Percentiles rank a stretch among this genome's conserved stretches.
These are phyloP conservation scores for Redunca redunca DNA, from an alignment of 2,113 vertebrate species.

Conservation along the genomic window DNA sequence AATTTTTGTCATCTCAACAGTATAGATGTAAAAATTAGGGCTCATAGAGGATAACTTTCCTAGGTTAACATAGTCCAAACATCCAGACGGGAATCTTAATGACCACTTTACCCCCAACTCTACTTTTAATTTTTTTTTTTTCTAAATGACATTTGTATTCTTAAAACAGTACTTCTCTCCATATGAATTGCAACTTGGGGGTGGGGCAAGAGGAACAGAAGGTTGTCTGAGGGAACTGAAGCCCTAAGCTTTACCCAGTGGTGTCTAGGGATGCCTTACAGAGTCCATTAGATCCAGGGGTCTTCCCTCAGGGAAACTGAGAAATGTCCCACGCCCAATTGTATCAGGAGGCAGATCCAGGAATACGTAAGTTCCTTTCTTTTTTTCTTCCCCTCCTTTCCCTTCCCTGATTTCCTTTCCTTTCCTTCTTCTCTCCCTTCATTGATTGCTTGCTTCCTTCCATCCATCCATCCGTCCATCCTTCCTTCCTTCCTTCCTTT, in stretches of 20 bases:
- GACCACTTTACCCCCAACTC: not conserved
- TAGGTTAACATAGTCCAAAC: not conserved
- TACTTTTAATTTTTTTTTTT: not conserved
- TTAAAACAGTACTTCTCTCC: not conserved
- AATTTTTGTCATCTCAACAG: not conserved
- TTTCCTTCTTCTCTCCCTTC: not conserved
- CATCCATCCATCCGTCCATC: rapidly evolving
- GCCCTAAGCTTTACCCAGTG: constrained; percentile 82
- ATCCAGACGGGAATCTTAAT: not conserved
- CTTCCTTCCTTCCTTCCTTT: constrained; percentile 26
- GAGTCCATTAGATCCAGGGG: constrained; percentile 85
- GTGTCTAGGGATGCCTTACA: constrained; percentile 83
- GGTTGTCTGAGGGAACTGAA: not conserved
- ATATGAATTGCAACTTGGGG: not conserved
- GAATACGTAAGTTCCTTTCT: constrained; percentile 87
- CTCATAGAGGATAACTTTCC: not conserved
- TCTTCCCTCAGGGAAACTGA: constrained; percentile 80
- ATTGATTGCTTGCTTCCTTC: not conserved
- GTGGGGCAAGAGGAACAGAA: not conserved
- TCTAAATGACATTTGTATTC: not conserved
- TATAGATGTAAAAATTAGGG: not conserved
- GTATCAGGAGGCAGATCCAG: constrained; percentile 85
- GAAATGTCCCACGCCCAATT: constrained; percentile 92
- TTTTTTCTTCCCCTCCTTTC: not conserved
- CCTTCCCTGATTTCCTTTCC: not conserved